Percentiles rank a stretch among this genome's conserved stretches.
Conservation (phyloP, 2,888 invertebrate species). For the Caenorhabditis macrosperma region DNA sequence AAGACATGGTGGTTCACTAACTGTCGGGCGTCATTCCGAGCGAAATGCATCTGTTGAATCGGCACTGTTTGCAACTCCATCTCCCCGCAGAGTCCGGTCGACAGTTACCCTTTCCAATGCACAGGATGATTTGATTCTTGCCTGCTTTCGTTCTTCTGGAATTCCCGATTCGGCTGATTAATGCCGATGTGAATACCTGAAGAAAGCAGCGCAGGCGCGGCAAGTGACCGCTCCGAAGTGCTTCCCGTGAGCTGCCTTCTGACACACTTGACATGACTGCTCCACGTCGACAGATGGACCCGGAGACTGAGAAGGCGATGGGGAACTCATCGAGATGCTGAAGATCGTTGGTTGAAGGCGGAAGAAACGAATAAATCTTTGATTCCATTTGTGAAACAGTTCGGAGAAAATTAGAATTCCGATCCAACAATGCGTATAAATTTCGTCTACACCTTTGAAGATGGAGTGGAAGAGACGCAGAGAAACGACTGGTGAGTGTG, state of each 20-base stretch:
- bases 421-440: neutral
- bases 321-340: neutral
- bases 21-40: conserved; percentile 19
- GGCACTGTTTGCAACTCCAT: conserved; percentile 15
- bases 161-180: neutral
- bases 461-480: neutral
- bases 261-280: conserved; percentile 34
- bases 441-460: neutral
- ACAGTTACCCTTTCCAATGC: neutral
- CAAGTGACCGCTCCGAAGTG: conserved; percentile 40
- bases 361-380: no score
- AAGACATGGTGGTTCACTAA: neutral
- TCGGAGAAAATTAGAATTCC: neutral
- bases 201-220: conserved; percentile 38
- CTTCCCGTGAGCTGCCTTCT: conserved; percentile 28
- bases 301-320: neutral
- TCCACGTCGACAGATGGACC: neutral
- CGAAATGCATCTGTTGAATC: neutral
- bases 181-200: neutral
- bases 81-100: neutral
- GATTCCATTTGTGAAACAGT: no score
- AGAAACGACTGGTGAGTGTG: neutral
- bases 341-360: neutral
- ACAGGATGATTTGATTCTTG: neutral
- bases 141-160: neutral